These are phyloP conservation scores for Sinocyclocheilus anshuiensis DNA, from an alignment of 2,113 vertebrate genomes.

Conservation along the genomic window DNA sequence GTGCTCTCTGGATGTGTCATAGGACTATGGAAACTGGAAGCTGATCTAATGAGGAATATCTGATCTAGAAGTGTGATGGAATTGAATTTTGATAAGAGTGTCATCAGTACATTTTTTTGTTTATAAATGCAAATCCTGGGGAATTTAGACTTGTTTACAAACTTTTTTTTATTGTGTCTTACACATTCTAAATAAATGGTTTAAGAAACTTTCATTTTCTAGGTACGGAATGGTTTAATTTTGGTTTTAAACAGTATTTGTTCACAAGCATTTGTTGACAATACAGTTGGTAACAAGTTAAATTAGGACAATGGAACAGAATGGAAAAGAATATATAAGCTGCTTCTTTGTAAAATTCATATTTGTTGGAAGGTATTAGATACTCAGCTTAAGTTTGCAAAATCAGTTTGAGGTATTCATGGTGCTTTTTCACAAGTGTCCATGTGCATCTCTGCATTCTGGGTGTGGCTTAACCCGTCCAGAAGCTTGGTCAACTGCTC, in stretches of 20 bases:
- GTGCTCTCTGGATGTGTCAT: slow-evolving; percentile 37
- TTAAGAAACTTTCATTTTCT: not conserved
- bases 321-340: not conserved
- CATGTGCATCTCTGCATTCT: slow-evolving; percentile 2
- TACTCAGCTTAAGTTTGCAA: slow-evolving; percentile 9
- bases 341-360: not conserved
- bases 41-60: not conserved
- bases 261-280: no score
- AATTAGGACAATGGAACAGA: not conserved
- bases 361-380: not conserved
- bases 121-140: slow-evolving; percentile 30
- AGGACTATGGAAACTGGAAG: slow-evolving; percentile 29
- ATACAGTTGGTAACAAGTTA: no score
- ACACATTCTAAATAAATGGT: slow-evolving; percentile 37
- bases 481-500: slow-evolving; percentile 60
- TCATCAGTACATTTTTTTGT: not conserved
- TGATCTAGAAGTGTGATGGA: slow-evolving; percentile 25
- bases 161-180: slow-evolving; percentile 51
- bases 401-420: slow-evolving; percentile 15
- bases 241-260: not conserved
- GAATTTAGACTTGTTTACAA: slow-evolving; percentile 44
- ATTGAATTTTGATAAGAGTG: slow-evolving; percentile 29
- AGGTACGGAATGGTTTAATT: not conserved
- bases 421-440: slow-evolving; percentile 13
- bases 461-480: slow-evolving; percentile 54